Evolutionary conservation across 2,888 invertebrate species (phyloP), one percentile per base, ranked within the genome.

Genomic region (Macaria notata): DNA sequence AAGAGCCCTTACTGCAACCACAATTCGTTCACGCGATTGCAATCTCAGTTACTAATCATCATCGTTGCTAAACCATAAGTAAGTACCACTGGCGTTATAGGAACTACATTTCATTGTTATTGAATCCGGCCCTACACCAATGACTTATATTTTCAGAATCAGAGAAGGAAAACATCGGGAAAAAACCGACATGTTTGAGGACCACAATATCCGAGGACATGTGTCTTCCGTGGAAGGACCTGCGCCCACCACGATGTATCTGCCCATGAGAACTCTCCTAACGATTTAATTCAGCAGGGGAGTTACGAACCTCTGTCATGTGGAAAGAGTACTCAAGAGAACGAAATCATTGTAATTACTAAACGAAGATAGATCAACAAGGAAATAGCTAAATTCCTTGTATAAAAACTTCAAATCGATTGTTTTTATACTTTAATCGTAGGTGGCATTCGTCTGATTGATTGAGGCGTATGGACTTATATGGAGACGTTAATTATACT

Each of bases 351-450:
- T 59, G 43, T 50, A 47, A 46, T 44, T 59, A 46, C 50, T 62
- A 64, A 63, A 61, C 62, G 46, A 45, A 65, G 63, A 65, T 61
- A 63, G 58, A 49, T 56, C 56, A 63, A 61, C 61, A 46, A 63
- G 62, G 63, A 62, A 58, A 61, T 33, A 19, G 50, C 49, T 47
- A 4, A 47, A 45, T 29, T 39, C 39, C 9, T 36, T 51, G 50
- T 47, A 54, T 54, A 59, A 54, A 51, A 38, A 9, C 8, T n/a
- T 36, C 41, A 31, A 50, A 47, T 52, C 19, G 30, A 55, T 59
- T 59, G 38, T 53, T 59, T 56, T 59, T 59, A 51, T 54, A 9
- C 43, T 9, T 49, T 30, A 36, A 31, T 36, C 19, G 57, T 59
- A 44, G 59, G 59, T 48, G n/a, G 51, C 38, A 51, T 38, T 48